Evolutionary conservation across 2,888 invertebrate species (phyloP), one percentile per base, ranked within the genome.

Genomic region (Chloroclystis v-ata): DNA sequence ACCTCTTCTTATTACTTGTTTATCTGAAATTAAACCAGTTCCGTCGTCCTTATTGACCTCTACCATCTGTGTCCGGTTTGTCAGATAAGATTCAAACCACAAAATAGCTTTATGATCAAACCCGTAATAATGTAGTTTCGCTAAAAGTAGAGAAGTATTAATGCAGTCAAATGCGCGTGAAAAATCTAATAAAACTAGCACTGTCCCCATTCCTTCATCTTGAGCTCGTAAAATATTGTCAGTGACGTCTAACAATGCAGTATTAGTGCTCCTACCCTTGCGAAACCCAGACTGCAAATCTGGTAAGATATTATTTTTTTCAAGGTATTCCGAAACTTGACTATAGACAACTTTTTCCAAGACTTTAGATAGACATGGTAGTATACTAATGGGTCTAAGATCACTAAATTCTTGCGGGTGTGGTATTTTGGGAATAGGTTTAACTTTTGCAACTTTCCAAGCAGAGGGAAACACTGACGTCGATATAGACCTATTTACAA

Each of bases 151-250:
- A 0, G 40, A n/a, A 1, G 11, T 40, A 12, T 24, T 40, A n/a
- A 40, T 40, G 0, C 20, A 29, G 4, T 40, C 40, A 9, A 40
- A 40, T 1, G 40, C 40, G 1, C 40, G 40, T 0, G 57, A 56
- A 26, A 44, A 59, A 30, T 59, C 59, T 0, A 59, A 37, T 8
- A 61, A 9, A 1, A 44, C 41, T 1, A 60, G 9, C 0, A 55
- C 30, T 1, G 54, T 50, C 0, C 49, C 51, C 32, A 45, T 14
- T 1, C 57, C 55, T 0, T 4, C 5, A 16, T 61, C 59, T 4
- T 43, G 49, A 0, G 54, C 58, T 0, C 29, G 37, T 0, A 59
- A 11, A 0, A 59, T 43, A 28, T 54, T 47, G 4, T 49, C 58
- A 8, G 9, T 9, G 26, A 26, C 26, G 8, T 26, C 26, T 1